These are phyloP conservation scores for Archips crataeganus DNA, from an alignment of 2,888 invertebrate genomes.

Conservation along the genomic window DNA sequence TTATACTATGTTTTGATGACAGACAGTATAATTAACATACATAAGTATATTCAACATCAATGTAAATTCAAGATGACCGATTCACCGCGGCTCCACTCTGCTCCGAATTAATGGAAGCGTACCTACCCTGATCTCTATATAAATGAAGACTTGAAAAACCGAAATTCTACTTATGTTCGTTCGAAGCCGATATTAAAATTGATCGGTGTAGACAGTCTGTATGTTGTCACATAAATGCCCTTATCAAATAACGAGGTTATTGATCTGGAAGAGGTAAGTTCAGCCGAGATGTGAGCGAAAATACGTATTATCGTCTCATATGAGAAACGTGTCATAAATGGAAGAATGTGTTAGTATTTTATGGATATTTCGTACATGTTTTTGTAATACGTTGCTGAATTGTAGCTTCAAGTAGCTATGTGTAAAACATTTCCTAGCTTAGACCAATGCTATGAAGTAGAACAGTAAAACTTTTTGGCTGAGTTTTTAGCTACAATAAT, in stretches of 20 bases:
- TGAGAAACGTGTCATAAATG: slow-evolving; percentile 23
- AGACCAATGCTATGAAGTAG: too few species aligned
- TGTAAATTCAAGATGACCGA: too few species aligned
- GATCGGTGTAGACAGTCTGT: slow-evolving; percentile 22
- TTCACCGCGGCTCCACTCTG: too few species aligned
- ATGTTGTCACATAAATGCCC: slow-evolving; percentile 24
- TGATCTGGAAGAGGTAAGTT: slow-evolving; percentile 27
- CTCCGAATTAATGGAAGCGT: too few species aligned
- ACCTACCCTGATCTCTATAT: neutral
- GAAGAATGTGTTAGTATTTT: slow-evolving; percentile 7
- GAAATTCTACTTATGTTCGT: neutral
- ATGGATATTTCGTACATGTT: slow-evolving; percentile 1
- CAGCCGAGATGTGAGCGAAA: slow-evolving; percentile 18
- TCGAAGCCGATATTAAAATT: slow-evolving; percentile 23
- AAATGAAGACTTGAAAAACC: neutral
- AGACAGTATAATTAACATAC: too few species aligned
- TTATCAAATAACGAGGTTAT: slow-evolving; percentile 36
- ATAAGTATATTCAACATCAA: too few species aligned
- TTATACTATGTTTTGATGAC: too few species aligned
- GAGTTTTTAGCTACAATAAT: too few species aligned
- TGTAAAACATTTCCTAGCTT: too few species aligned
- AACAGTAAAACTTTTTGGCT: too few species aligned
- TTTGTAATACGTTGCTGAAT: neutral
- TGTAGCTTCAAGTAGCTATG: neutral
- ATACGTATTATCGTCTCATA: slow-evolving; percentile 16